Conservation (phyloP, 2,797 vertebrate genomes). For the Lates japonicus region DNA sequence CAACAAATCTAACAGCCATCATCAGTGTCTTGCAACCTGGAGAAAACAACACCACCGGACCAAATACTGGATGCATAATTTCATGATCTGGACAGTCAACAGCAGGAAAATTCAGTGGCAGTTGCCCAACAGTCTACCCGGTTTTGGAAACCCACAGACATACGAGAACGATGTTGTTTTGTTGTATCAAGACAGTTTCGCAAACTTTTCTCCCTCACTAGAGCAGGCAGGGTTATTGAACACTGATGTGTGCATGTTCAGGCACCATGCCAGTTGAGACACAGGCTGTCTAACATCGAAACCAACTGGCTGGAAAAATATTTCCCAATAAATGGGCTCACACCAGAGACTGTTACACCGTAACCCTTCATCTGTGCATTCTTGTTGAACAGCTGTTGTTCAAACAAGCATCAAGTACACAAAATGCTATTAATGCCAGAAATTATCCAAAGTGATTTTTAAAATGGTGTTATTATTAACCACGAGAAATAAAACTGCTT, state of each 20-base stretch:
- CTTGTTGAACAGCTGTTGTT: neutral
- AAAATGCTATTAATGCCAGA: neutral
- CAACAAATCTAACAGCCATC: slow-evolving; percentile 73
- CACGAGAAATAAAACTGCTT: neutral
- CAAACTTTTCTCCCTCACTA: slow-evolving; percentile 10
- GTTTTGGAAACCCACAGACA: slow-evolving; percentile 23
- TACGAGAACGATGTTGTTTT: neutral
- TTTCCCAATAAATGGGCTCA: slow-evolving; percentile 12
- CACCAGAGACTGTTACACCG: neutral
- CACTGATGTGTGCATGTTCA: neutral
- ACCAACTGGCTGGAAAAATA: slow-evolving; percentile 6
- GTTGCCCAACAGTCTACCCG: slow-evolving; percentile 28
- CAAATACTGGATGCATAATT: slow-evolving; percentile 60
- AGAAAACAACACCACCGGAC: slow-evolving; percentile 60
- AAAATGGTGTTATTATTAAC: slow-evolving; percentile 1
- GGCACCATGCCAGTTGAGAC: neutral
- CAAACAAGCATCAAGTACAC: neutral
- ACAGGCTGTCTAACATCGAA: neutral
- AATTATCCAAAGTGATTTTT: neutral
- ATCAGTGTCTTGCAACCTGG: slow-evolving; percentile 47
- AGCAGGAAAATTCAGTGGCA: slow-evolving; percentile 49
- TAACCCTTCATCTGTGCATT: slow-evolving; percentile 18
- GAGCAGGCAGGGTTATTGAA: slow-evolving; percentile 6
- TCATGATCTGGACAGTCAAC: slow-evolving; percentile 46
- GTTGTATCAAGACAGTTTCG: slow-evolving; percentile 2